Conservation (phyloP, 2,797 vertebrate species). For the Sardinella longiceps region DNA sequence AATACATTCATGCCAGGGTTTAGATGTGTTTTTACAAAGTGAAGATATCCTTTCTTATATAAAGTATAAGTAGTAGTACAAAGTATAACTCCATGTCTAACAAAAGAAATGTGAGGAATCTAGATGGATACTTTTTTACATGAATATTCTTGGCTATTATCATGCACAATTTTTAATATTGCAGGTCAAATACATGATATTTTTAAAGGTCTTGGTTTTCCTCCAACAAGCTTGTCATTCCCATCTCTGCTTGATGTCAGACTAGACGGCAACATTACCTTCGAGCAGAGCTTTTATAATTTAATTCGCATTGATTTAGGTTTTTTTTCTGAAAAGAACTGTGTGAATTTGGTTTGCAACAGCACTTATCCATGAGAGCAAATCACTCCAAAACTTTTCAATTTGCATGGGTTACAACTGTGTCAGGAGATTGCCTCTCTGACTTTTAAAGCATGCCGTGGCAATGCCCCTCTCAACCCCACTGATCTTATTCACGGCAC, state of each 20-base stretch:
- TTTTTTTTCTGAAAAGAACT: not conserved
- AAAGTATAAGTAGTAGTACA: no score
- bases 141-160: no score
- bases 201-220: not conserved
- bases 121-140: not conserved
- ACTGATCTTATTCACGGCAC: slow-evolving; percentile 14
- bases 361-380: slow-evolving; percentile 2
- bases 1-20: not conserved
- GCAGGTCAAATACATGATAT: not conserved
- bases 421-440: slow-evolving; percentile 17
- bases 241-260: not conserved
- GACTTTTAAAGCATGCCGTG: not conserved
- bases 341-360: not conserved
- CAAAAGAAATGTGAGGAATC: not conserved
- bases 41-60: not conserved
- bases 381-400: slow-evolving; percentile 14
- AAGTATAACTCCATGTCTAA: not conserved
- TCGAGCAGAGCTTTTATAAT: not conserved
- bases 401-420: slow-evolving; percentile 1
- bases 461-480: not conserved
- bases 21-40: not conserved
- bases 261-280: slow-evolving; percentile 1
- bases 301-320: not conserved
- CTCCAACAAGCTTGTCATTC: not conserved
- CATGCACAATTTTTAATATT: not conserved